phyloP scores from a whole-genome alignment of 2,888 invertebrate genomes.

The Myopa tessellatipennis region DNA sequence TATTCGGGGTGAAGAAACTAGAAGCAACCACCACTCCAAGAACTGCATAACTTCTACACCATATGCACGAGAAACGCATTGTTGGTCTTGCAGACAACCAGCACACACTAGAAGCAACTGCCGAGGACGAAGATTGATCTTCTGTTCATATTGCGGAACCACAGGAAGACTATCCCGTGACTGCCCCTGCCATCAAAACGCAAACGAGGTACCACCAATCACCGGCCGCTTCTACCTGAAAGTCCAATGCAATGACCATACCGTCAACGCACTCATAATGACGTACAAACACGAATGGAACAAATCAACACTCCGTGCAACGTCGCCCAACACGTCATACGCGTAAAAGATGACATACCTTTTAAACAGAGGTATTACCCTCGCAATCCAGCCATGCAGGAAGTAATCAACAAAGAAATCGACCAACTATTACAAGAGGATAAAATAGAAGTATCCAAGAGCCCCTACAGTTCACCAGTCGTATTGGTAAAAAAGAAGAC shows the following conservation, averaged over 20 bases:
- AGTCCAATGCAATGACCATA: too few relatives aligned
- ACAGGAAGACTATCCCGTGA: too few relatives aligned
- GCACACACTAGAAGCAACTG: too few relatives aligned
- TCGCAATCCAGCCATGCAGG: conserved; percentile 30
- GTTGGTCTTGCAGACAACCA: background rate
- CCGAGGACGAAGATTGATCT: too few relatives aligned
- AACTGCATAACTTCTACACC: background rate
- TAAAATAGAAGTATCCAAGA: conserved; percentile 35
- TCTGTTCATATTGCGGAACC: too few relatives aligned
- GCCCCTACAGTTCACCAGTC: conserved; percentile 34
- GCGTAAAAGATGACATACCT: background rate
- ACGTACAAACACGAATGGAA: too few relatives aligned
- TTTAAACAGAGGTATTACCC: conserved; percentile 31
- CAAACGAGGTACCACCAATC: too few relatives aligned
- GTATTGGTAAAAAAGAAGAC: conserved; percentile 25
- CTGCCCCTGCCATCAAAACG: too few relatives aligned
- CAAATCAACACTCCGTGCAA: background rate
- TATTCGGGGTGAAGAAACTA: too few relatives aligned
- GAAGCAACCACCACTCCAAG: too few relatives aligned
- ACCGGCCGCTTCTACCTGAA: too few relatives aligned
- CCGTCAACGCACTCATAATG: too few relatives aligned
- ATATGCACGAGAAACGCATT: background rate
- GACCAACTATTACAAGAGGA: conserved; percentile 15
- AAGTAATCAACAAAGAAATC: background rate
- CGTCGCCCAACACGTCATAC: background rate